Conservation (phyloP, 2,797 vertebrate species). For the Remorina albescens region DNA sequence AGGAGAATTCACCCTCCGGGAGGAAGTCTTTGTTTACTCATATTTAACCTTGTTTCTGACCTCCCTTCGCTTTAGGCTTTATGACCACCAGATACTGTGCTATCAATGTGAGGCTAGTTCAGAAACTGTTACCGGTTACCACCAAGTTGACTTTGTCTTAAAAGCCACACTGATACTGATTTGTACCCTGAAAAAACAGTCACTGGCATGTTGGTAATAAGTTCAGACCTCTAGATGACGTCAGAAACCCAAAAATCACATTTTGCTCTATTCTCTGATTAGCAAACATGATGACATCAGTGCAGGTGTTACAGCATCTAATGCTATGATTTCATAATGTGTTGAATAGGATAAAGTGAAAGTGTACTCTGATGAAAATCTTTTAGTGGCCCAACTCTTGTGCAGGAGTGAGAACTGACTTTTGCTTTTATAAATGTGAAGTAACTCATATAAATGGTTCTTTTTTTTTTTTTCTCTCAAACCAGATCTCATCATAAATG, state of each 20-base stretch:
- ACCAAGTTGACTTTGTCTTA: slow-evolving; percentile 1
- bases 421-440: no score
- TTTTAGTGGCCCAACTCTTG: no score
- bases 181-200: not conserved
- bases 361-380: no score
- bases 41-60: slow-evolving; percentile 68
- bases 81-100: slow-evolving; percentile 33
- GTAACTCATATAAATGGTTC: no score
- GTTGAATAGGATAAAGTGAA: not conserved
- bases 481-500: no score
- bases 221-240: not conserved
- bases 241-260: not conserved
- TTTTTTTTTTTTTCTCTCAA: no score
- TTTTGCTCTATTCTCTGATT: not conserved
- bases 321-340: slow-evolving; percentile 12
- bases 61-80: slow-evolving; percentile 26
- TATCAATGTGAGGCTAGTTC: slow-evolving; percentile 2
- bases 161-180: not conserved
- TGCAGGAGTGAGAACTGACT: no score
- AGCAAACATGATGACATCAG: slow-evolving; percentile 15
- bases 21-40: slow-evolving; percentile 81
- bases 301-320: slow-evolving; percentile 21
- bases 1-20: slow-evolving; percentile 71
- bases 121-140: slow-evolving; percentile 13
- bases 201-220: slow-evolving; percentile 3